Evolutionary conservation across 2,888 invertebrate genomes (phyloP).

Genomic region (Cabera pusaria): DNA sequence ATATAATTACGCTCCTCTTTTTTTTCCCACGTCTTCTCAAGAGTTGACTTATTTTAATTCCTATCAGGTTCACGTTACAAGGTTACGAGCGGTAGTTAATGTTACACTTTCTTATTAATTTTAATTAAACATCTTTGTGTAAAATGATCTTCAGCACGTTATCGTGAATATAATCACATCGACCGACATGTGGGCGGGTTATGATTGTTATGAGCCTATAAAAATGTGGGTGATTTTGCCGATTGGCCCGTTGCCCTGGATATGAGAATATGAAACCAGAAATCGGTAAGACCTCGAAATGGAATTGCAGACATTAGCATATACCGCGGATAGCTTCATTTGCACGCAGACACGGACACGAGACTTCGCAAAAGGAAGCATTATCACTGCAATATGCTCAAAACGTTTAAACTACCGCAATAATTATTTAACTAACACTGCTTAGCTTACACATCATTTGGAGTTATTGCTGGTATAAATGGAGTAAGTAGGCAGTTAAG

Average conservation of each 20-base stretch:
- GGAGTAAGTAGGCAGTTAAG: too few relatives aligned
- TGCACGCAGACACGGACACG: constrained; percentile 46
- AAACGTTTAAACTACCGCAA: too few relatives aligned
- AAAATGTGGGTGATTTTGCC: constrained; percentile 22
- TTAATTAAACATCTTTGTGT: neutral
- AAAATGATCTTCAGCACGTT: constrained; percentile 2
- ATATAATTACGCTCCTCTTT: too few relatives aligned
- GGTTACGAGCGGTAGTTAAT: too few relatives aligned
- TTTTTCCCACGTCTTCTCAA: too few relatives aligned
- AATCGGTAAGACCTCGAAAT: constrained; percentile 44
- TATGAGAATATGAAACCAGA: constrained; percentile 40
- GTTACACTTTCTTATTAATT: neutral
- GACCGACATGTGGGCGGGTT: constrained; percentile 13
- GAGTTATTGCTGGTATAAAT: too few relatives aligned
- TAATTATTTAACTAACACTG: too few relatives aligned
- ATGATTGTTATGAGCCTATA: constrained; percentile 17
- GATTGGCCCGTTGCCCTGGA: constrained; percentile 36
- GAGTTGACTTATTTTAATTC: too few relatives aligned
- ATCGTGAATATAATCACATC: constrained; percentile 7
- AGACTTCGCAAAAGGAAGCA: constrained; percentile 37
- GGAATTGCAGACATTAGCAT: constrained; percentile 47
- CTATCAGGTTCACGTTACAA: too few relatives aligned
- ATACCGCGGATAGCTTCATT: constrained; percentile 37
- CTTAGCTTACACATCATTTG: too few relatives aligned
- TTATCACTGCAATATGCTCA: too few relatives aligned